phyloP scores from a whole-genome alignment of 1,140 invertebrate genomes.

The Bacillus rossius region DNA sequence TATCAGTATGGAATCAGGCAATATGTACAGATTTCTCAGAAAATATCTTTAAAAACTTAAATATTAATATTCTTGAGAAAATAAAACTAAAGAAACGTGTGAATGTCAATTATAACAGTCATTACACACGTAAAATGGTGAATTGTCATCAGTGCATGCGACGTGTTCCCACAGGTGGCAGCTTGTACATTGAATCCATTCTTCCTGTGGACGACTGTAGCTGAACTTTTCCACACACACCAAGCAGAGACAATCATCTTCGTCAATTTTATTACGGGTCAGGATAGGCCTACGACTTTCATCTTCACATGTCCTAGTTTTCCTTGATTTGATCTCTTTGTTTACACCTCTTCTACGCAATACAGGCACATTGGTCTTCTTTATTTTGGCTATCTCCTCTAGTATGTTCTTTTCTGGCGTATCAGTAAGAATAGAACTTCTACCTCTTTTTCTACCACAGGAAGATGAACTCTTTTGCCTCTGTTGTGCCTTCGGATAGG shows the following conservation, averaged over 20 bases:
- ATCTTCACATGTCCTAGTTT: background rate
- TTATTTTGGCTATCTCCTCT: background rate
- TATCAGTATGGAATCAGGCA: no score
- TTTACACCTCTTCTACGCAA: background rate
- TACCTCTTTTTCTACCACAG: background rate
- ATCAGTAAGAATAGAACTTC: background rate
- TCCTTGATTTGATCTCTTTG: background rate
- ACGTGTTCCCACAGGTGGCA: background rate
- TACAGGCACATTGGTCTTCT: background rate
- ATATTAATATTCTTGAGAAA: no score
- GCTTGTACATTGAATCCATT: background rate
- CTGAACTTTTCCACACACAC: background rate
- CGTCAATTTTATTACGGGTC: background rate
- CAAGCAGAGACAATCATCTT: background rate
- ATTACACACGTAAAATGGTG: no score
- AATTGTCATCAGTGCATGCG: no score
- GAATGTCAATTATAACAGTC: no score
- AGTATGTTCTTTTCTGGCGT: background rate
- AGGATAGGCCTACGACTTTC: background rate
- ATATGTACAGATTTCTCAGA: no score
- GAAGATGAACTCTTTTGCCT: no score
- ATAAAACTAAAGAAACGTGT: no score
- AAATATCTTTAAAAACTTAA: no score
- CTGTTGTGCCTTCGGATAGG: no score
- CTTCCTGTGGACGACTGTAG: background rate